A percentile compares a stretch with the other conserved stretches of the same genome.
phyloP scores from a whole-genome alignment of 1,140 invertebrate genomes.

The Polypedilum vanderplanki region DNA sequence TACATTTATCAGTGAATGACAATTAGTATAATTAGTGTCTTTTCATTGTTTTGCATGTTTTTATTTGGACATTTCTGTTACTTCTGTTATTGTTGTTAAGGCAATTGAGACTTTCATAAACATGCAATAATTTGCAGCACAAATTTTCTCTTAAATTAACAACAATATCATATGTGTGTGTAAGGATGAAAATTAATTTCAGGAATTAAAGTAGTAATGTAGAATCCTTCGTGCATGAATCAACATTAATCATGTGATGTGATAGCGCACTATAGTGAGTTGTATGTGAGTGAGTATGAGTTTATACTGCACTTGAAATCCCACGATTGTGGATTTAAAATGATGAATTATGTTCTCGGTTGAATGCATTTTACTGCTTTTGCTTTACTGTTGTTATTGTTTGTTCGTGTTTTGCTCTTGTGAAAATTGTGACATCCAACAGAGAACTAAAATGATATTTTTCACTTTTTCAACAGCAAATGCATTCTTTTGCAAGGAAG shows the following conservation, averaged over 20 bases:
- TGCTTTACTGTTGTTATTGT: neutral
- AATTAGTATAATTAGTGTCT: neutral
- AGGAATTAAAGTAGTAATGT: neutral
- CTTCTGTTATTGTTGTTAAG: too few relatives aligned
- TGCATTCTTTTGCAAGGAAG: neutral
- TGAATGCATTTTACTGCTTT: neutral
- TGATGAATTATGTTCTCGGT: slow-evolving; percentile 17
- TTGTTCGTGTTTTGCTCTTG: neutral
- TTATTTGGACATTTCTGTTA: too few relatives aligned
- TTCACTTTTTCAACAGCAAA: neutral
- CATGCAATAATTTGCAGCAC: neutral
- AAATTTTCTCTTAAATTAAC: neutral
- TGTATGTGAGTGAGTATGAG: too few relatives aligned
- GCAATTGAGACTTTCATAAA: too few relatives aligned
- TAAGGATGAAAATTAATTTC: neutral
- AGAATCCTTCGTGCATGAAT: neutral
- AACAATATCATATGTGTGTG: too few relatives aligned
- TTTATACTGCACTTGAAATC: slow-evolving; percentile 1
- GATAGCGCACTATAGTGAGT: neutral
- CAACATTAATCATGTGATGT: slow-evolving; percentile 8
- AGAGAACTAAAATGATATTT: neutral
- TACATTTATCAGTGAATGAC: neutral
- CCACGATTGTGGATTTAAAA: slow-evolving; percentile 15
- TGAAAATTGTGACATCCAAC: slow-evolving; percentile 17
- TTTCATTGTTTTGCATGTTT: neutral